Evolutionary conservation across 2,797 vertebrate species (phyloP).

Genomic region (Lindbergichthys nudifrons): DNA sequence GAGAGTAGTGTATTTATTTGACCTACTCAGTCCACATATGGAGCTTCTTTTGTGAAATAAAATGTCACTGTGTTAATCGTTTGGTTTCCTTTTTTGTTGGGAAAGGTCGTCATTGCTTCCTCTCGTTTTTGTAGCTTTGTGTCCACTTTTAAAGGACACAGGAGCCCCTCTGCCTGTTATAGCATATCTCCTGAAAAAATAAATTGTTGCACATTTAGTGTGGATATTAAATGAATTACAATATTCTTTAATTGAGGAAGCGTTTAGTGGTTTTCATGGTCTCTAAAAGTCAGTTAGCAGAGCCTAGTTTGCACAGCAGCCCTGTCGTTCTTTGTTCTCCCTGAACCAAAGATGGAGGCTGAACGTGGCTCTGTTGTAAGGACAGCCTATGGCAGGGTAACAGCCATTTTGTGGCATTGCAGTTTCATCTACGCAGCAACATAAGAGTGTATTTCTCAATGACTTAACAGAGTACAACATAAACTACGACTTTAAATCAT

Average conservation of each 20-base stretch:
- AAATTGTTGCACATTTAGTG: accelerated
- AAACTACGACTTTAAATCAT: not conserved
- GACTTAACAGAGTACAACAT: conserved; percentile 3
- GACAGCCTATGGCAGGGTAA: conserved; percentile 51
- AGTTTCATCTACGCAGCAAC: conserved; percentile 37
- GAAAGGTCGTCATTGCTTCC: not conserved
- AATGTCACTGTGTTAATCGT: not conserved
- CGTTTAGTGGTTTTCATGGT: not conserved
- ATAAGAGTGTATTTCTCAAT: conserved; percentile 4
- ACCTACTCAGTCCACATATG: not conserved
- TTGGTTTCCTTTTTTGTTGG: not conserved
- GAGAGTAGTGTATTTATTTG: not conserved
- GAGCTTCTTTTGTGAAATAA: conserved; percentile 27
- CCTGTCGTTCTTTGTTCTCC: conserved; percentile 62
- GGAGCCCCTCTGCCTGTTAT: not conserved
- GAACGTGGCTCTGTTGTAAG: conserved; percentile 59
- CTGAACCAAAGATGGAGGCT: conserved; percentile 78
- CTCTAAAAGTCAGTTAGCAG: not conserved
- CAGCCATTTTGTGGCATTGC: conserved; percentile 82
- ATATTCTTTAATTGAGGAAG: accelerated
- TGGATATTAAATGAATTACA: not conserved
- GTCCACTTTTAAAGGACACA: conserved; percentile 13
- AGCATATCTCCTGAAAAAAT: not conserved
- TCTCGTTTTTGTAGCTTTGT: not conserved
- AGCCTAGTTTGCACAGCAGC: not conserved